Base-by-base conservation (phyloP, 1,140 invertebrate species). In the Vanessa atalanta region DNA sequence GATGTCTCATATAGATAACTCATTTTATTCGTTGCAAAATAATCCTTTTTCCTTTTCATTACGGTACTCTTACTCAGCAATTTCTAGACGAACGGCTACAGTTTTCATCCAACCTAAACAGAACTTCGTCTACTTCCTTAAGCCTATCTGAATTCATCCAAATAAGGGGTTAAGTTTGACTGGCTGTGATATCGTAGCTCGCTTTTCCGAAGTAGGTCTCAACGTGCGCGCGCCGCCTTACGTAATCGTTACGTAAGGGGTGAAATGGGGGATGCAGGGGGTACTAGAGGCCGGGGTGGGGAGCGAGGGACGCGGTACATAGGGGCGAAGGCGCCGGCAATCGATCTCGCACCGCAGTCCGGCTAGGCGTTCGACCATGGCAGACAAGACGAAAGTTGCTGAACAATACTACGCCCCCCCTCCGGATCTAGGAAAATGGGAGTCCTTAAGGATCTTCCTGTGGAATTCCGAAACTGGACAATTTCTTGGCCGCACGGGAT, bases 401-500 rank as follows among this genome's bases (percentile, higher is more conserved):
- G 95, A 96, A 85, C 95, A 96, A 93, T 97, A 95, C 90, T 97
- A 97, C 90, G 90, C 95, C 65, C 95, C 96, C 74, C 96, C 96
- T 80, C 96, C 96, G 73, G 96, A 96, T 90, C 95, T 97, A 79
- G 95, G 95, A 80, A 96, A 96, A 95, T 97, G 97, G 97, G 96
- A 97, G 90, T 94, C 95, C 79, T 97, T 98, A 93, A 95, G 93
- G 88, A 93, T 95, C 82, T 98, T 98, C 93, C 85, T 98, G 71
- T 98, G 96, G 95, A 97, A 98, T 94, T 95, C 96, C 73, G 96
- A 98, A 93, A 98, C 96, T 70, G 95, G 96, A 83, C 96, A 97
- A 92, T 96, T 98, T 89, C 93, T 98, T 78, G 97, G 97, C 75
- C 94, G 97, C 79, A 98, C 97, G 73, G 97, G 96, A 76, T 94